These are phyloP conservation scores for Danio aesculapii DNA, from an alignment of 2,797 vertebrate species.

Conservation along the genomic window DNA sequence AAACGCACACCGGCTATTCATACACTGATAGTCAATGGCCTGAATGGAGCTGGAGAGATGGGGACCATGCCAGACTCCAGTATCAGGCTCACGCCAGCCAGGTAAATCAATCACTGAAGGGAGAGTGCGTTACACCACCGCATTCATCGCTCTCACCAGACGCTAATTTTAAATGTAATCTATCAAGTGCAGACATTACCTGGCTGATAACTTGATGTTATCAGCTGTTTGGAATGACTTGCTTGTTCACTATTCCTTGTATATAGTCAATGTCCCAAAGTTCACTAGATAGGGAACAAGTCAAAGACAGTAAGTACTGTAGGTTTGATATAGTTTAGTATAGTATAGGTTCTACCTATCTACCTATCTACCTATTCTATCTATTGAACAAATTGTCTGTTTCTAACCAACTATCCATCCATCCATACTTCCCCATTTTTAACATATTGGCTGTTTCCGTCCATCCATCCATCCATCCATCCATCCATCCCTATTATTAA, in stretches of 20 bases:
- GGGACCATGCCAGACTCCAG: conserved; percentile 54
- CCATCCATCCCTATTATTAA: too few species aligned
- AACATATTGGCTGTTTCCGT: too few species aligned
- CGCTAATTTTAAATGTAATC: conserved; percentile 76
- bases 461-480: too few species aligned
- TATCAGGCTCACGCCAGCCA: conserved; percentile 65
- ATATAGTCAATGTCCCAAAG: not conserved
- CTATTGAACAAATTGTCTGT: not conserved
- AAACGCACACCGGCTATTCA: conserved; percentile 22
- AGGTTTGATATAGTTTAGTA: not conserved
- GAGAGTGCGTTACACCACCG: conserved; percentile 49
- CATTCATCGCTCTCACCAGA: conserved; percentile 57
- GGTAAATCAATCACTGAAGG: conserved; percentile 73
- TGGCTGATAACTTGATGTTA: conserved; percentile 51
- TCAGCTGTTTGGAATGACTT: not conserved
- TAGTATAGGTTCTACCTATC: not conserved
- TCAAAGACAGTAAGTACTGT: not conserved
- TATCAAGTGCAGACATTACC: conserved; percentile 67
- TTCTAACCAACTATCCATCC: too few species aligned
- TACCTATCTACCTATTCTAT: not conserved
- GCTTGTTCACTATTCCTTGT: not conserved
- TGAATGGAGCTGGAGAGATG: conserved; percentile 58
- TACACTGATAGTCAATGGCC: conserved; percentile 29
- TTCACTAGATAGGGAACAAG: conserved; percentile 7
- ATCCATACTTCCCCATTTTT: too few species aligned